Conservation (phyloP, 2,797 vertebrate species). For the Anas acuta region DNA sequence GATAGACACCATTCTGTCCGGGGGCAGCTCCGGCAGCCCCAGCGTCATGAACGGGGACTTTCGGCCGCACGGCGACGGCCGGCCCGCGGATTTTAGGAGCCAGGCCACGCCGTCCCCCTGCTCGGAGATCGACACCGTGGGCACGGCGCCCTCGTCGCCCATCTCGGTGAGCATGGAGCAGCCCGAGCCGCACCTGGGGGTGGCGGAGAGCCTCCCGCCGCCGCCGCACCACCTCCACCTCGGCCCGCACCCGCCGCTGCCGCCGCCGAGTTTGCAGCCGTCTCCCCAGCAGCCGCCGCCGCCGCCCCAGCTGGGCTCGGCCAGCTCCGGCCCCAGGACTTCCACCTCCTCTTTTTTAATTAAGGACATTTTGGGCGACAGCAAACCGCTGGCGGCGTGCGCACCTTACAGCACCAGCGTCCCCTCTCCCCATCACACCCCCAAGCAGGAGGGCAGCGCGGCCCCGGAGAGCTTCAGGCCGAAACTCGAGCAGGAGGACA, state of each 20-base stretch:
- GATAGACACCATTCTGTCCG: constrained; percentile 97
- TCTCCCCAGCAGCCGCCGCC: constrained; percentile 68
- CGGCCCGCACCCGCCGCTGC: constrained; percentile 78
- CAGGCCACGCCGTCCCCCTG: constrained; percentile 93
- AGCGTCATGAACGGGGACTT: constrained; percentile 94
- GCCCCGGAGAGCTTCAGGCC: constrained; percentile 92
- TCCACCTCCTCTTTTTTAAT: constrained; percentile 97
- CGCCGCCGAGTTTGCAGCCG: constrained; percentile 72
- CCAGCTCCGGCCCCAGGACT: constrained; percentile 90
- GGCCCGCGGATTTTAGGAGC: constrained; percentile 90
- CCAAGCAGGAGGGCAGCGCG: constrained; percentile 89
- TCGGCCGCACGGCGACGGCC: constrained; percentile 84
- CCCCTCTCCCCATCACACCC: constrained; percentile 89
- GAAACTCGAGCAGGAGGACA: constrained; percentile 93
- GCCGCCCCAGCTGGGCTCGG: constrained; percentile 82
- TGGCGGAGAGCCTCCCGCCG: constrained; percentile 86
- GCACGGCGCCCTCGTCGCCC: constrained; percentile 93
- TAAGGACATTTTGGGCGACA: constrained; percentile 98
- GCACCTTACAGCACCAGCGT: constrained; percentile 98
- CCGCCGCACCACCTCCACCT: constrained; percentile 84
- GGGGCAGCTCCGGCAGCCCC: constrained; percentile 87
- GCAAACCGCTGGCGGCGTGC: constrained; percentile 96
- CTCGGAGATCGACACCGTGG: constrained; percentile 97
- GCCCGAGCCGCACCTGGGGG: constrained; percentile 85
- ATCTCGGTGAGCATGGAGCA: constrained; percentile 96